Conservation (phyloP, 1,140 invertebrate genomes). For the Neodiprion pinetum region DNA sequence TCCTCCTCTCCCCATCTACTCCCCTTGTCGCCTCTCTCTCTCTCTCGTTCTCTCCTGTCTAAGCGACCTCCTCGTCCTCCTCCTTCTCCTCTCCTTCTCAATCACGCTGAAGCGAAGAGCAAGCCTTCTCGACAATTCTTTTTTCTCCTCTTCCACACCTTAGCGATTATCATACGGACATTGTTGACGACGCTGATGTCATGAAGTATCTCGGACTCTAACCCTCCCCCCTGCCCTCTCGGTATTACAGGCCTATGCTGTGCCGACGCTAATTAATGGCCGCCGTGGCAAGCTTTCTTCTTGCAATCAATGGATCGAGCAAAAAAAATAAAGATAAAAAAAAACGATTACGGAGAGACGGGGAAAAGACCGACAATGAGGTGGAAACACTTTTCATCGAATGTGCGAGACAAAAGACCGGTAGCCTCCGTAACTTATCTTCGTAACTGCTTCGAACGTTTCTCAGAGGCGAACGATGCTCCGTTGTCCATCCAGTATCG, state of each 20-base stretch:
- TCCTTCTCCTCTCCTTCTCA: conserved; percentile 16
- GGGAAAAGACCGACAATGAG: too few species aligned
- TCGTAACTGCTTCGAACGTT: too few species aligned
- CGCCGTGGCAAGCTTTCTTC: not conserved
- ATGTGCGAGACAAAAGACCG: too few species aligned
- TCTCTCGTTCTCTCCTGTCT: too few species aligned
- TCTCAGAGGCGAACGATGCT: too few species aligned
- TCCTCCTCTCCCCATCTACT: conserved; percentile 21
- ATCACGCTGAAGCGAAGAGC: conserved; percentile 16
- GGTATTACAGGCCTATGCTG: not conserved
- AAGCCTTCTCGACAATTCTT: conserved; percentile 18
- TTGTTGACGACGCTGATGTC: conserved; percentile 51
- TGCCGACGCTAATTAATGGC: not conserved
- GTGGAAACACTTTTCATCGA: too few species aligned
- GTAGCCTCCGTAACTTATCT: too few species aligned
- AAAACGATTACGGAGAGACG: too few species aligned
- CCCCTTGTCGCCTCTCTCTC: not conserved
- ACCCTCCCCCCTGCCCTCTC: not conserved
- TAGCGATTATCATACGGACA: conserved; percentile 61
- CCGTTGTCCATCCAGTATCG: too few species aligned
- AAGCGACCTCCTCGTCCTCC: not conserved
- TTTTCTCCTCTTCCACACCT: conserved; percentile 48
- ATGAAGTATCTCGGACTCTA: not conserved
- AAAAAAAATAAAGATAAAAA: too few species aligned
- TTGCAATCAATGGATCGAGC: not conserved